Conservation (phyloP, 2,113 vertebrate species). For the Tupaia tana region DNA sequence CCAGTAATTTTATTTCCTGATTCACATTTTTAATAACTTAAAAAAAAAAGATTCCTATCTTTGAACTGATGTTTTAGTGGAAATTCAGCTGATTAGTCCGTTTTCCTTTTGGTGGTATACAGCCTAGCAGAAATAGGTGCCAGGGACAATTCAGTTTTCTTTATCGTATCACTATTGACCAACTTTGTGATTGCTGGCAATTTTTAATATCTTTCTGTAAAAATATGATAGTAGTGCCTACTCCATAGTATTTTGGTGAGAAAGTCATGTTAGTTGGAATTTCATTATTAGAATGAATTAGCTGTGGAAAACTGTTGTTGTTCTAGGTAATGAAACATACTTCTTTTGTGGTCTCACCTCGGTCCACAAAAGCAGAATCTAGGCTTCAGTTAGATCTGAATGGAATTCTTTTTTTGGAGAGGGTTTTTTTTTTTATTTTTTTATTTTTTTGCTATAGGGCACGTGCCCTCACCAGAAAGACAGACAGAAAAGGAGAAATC, state of each 20-base stretch:
- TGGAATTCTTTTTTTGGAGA: not conserved
- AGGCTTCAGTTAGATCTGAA: constrained; percentile 37
- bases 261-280: constrained; percentile 46
- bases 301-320: constrained; percentile 27
- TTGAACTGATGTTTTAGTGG: constrained; percentile 30
- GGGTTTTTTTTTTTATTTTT: too few species aligned
- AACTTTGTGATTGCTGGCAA: not conserved
- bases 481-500: too few species aligned
- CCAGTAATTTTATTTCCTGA: constrained; percentile 32
- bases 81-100: not conserved
- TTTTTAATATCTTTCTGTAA: constrained; percentile 54
- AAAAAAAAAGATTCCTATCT: not conserved
- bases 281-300: constrained; percentile 50
- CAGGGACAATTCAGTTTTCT: constrained; percentile 53
- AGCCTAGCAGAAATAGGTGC: constrained; percentile 41
- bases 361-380: constrained; percentile 48
- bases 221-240: constrained; percentile 28
- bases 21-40: not conserved
- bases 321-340: constrained; percentile 17
- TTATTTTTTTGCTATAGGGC: too few species aligned
- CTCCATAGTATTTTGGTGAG: not conserved
- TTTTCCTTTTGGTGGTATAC: constrained; percentile 33
- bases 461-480: too few species aligned
- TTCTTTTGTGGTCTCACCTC: not conserved
- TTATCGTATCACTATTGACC: not conserved